Base-by-base conservation (phyloP, 2,113 vertebrate species). In the Hassar affinis region DNA sequence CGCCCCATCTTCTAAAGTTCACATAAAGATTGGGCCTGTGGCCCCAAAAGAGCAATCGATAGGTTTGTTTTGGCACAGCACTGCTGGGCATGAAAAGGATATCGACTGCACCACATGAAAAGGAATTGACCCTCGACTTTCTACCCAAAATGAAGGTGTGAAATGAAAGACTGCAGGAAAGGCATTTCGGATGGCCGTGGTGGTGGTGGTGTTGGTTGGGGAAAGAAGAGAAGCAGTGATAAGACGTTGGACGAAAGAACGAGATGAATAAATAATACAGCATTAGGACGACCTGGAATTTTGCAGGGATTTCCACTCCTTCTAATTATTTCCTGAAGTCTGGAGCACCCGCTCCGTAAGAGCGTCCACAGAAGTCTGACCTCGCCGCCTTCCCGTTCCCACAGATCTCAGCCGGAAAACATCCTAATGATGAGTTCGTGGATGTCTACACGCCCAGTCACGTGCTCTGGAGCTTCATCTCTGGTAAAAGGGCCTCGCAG, bases 41-140 rank as follows among this genome's bases (percentile, higher is more conserved):
- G 85, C 79, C 68, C 82, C 64, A 72, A 51, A 38, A 83, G 75
- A 80, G 27, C 51, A 80, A 88, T 80, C 85, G 80, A 87, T 84
- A 78, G 77, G 68, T 84, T 77, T 87, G 85, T 89, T 90, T 85
- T 84, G 86, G 75, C 87, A 76, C 79, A 54, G 79, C 74, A 84
- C 84, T 45, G 74, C 38, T 72, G 62, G 56, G 59, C 52, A 88
- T 80, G 84, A 85, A 86, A 88, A 85, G 66, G 85, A 77, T 56
- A 84, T 74, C 54, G 83, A 87, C 83, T 86, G 76, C 45, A 74
- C 85, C 83, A 84, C 77, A 86, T 85, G 76, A 86, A 90, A 87
- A 86, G 81, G 81, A 87, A 82, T 74, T 79, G 78, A 87, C 71
- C 82, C 75, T 87, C 22, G 49, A 64, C 51, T 10, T 83, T 83